phyloP scores from a whole-genome alignment of 2,113 vertebrate species.

The Pelecanoides urinatrix region DNA sequence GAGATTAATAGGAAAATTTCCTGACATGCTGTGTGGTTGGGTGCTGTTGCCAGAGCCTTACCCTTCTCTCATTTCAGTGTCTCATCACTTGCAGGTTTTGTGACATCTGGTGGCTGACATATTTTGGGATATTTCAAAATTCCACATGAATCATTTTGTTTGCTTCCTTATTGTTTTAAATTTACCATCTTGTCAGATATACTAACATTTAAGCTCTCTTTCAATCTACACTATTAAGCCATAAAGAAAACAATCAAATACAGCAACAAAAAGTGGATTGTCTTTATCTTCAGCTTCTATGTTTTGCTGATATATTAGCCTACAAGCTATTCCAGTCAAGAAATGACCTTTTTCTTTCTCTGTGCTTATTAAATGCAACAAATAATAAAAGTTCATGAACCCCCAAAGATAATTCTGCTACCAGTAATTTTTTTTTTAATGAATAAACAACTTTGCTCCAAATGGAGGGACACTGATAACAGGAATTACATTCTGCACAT shows the following conservation, averaged over 20 bases:
- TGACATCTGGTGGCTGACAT: constrained; percentile 57
- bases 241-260: constrained; percentile 50
- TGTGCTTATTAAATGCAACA: background rate
- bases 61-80: background rate
- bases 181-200: constrained; percentile 23
- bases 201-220: constrained; percentile 34
- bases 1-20: background rate
- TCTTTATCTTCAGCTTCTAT: background rate
- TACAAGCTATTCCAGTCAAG: background rate
- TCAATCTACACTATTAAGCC: constrained; percentile 17
- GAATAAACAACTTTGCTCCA: background rate
- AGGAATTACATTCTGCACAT: background rate
- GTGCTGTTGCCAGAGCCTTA: constrained; percentile 8
- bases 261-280: background rate
- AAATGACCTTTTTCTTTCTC: background rate
- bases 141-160: constrained; percentile 56
- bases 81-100: constrained; percentile 42
- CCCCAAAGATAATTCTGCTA: background rate
- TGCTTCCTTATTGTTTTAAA: constrained; percentile 38
- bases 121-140: constrained; percentile 51
- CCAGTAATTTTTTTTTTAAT: background rate
- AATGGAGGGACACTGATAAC: background rate
- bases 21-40: background rate
- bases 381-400: background rate
- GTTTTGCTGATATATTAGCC: background rate